These are phyloP conservation scores for Ammospiza caudacuta DNA, from an alignment of 2,113 vertebrate genomes.

Conservation along the genomic window DNA sequence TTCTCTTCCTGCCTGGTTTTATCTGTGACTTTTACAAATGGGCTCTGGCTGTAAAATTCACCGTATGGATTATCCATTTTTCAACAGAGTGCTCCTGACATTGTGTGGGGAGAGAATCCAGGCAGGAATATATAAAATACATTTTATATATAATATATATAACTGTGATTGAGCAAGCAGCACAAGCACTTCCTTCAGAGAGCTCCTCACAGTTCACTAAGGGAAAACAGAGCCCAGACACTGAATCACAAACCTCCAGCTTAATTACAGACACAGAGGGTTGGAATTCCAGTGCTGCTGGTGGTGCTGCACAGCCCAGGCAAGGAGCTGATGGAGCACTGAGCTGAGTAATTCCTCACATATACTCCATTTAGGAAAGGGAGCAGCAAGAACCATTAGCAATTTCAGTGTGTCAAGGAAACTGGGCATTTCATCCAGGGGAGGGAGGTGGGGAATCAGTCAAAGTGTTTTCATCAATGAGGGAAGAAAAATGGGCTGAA, in stretches of 20 bases:
- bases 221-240: slow-evolving; percentile 45
- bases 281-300: not conserved
- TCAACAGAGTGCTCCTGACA: slow-evolving; percentile 25
- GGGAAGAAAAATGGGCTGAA: not conserved
- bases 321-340: slow-evolving; percentile 3
- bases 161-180: slow-evolving; percentile 32
- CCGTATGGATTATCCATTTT: slow-evolving; percentile 55
- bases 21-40: slow-evolving; percentile 43
- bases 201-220: slow-evolving; percentile 22
- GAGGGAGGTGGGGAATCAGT: not conserved
- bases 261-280: not conserved
- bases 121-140: not conserved
- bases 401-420: slow-evolving; percentile 19
- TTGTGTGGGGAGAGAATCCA: slow-evolving; percentile 13
- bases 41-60: slow-evolving; percentile 41
- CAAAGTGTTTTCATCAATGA: slow-evolving; percentile 14
- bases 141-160: not conserved
- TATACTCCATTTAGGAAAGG: slow-evolving; percentile 16
- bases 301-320: not conserved
- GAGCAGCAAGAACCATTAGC: not conserved
- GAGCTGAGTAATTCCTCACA: slow-evolving; percentile 42
- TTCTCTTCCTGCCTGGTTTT: slow-evolving; percentile 11
- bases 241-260: slow-evolving; percentile 39
- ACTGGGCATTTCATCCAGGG: not conserved
- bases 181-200: slow-evolving; percentile 33